Evolutionary conservation across 2,888 invertebrate genomes (phyloP).

Genomic region (Callyntrura sp.): DNA sequence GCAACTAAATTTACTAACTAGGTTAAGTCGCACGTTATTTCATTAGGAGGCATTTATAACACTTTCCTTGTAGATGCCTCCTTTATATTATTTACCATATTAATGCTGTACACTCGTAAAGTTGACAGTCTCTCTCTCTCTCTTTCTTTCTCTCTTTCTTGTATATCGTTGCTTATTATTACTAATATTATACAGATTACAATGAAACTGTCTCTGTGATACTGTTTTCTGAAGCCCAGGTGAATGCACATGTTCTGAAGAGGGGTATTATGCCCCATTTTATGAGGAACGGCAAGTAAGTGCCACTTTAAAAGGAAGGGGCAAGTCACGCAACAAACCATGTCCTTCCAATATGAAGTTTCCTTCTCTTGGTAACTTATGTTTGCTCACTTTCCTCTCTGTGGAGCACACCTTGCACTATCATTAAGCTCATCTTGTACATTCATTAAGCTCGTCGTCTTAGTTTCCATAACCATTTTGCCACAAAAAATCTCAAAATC

Average conservation of each 20-base stretch:
- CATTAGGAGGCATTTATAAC: conserved; percentile 25
- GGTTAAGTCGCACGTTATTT: conserved; percentile 20
- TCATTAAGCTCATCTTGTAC: background rate
- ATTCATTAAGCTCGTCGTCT: background rate
- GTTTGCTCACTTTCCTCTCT: background rate
- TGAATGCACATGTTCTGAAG: no score
- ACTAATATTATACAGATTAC: conserved; percentile 9
- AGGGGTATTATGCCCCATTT: background rate
- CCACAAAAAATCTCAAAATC: conserved; percentile 12
- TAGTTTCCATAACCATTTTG: background rate
- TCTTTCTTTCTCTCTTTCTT: background rate
- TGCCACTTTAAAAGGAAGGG: background rate
- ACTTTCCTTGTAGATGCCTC: background rate
- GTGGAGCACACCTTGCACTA: background rate
- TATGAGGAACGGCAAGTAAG: background rate
- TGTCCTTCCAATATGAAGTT: conserved; percentile 26
- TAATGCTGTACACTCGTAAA: no score
- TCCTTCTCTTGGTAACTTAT: background rate
- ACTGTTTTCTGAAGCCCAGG: background rate
- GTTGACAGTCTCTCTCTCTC: background rate
- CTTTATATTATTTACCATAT: conserved; percentile 14
- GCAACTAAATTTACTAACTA: conserved; percentile 44
- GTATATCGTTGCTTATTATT: background rate
- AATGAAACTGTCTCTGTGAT: background rate
- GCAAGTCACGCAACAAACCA: background rate